Base-by-base conservation (phyloP, 1,140 invertebrate species). In the Aphelinus atriplicis region DNA sequence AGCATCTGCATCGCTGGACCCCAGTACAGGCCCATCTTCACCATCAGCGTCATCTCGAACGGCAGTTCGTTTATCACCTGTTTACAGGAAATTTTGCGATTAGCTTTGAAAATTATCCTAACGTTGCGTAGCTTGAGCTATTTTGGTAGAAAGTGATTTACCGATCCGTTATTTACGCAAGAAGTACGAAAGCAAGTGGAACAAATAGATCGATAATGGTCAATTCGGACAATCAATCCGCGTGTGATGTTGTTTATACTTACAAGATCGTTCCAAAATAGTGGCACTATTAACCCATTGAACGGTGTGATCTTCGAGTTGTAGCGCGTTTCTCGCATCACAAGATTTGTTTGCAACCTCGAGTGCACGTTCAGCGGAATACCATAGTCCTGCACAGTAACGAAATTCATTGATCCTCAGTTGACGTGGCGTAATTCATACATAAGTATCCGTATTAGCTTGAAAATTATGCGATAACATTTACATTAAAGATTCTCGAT, bases 241-340 rank as follows among this genome's bases (percentile, higher is more conserved):
- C 26, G 26, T 26, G 26, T 26, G 58, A 55, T 26, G 26, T 26
- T 61, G 70, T 26, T 51, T 60, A 51, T 75, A 86, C 87, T 89
- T 83, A 92, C 90, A 81, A 94, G 83, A 83, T 93, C 90, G 0
- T 90, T 82, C 91, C 93, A 93, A 3, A 92, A 89, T 9, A 94
- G 81, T 0, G 93, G 93, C 50, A 94, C 61, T 0, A 90, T 88
- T 45, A 92, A 80, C 65, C 89, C 86, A 76, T 92, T 90, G 79
- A 93, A 94, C 9, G 85, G 84, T 2, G 78, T 81, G 45, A 91
- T 88, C 57, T 86, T 83, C 0, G 80, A 77, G 79, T 91, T 92
- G 68, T 89, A 91, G 9, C 78, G 85, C 0, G 90, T 89, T 6
- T 90, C 81, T 3, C 89, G 83, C 77, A 93, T 88, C 2, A 92